Evolutionary conservation across 2,888 invertebrate genomes (phyloP), one percentile per base, ranked within the genome.

Genomic region (Drosophila barbarae): DNA sequence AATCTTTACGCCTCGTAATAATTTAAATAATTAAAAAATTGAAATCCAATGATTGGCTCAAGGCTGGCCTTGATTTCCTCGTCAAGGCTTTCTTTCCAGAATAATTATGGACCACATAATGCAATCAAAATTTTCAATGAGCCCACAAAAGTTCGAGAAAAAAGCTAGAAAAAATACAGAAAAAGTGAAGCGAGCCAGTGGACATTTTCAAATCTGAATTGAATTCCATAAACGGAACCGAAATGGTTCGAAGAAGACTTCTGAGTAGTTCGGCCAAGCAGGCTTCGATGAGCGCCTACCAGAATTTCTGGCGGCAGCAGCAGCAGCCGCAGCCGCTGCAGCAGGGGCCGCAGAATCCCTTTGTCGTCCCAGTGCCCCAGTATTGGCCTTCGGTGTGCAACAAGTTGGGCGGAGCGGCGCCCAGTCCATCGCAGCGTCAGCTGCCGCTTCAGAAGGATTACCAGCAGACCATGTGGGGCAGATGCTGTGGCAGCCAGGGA

Each of bases 111-210:
- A 59, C 60, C 60, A 12, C 39, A 47, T 34, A 18, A 50, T 64
- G 60, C 49, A 51, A 52, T 46, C 67, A 60, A 76, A 76, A 70
- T 81, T 77, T 67, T 76, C 57, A 81, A 73, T 78, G 68, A 61
- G 47, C 49, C 54, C 41, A 42, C 26, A 41, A 53, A 41, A 53
- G 41, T 55, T 32, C 47, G 18, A 60, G 41, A 36, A 42, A 61
- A 61, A 54, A 26, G 42, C 36, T 26, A 39, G 64, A 49, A 35
- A 60, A 36, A 39, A 41, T 15, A 4, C 21, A 58, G 5, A 32
- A 15, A 18, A 21, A 39, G 39, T 12, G 36, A 50, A 50, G 36
- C 21, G 28, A 51, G 15, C 5, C 26, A 35, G 36, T 46, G 50
- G 49, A 15, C 44, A 52, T 21, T 39, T 61, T 15, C 8, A 12